Evolutionary conservation across 2,888 invertebrate genomes (phyloP).

Genomic region (Cephus spinipes): DNA sequence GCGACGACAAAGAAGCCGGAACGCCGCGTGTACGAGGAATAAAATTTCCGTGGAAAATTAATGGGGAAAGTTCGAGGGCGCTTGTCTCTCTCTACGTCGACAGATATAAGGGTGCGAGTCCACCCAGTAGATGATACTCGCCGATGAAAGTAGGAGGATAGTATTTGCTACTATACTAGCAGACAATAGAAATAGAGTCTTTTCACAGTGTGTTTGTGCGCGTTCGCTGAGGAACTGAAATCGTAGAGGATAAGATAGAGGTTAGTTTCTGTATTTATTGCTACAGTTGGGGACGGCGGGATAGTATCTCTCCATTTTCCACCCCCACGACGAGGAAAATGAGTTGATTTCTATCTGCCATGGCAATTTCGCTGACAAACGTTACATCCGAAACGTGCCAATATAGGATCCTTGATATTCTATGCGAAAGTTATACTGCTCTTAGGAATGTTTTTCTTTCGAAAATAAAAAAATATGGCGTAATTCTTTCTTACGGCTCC

Average conservation of each 20-base stretch:
- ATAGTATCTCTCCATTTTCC: constrained; percentile 35
- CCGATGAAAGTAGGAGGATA: background rate
- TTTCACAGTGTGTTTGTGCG: background rate
- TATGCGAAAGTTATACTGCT: background rate
- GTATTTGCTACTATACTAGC: background rate
- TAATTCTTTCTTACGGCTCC: background rate
- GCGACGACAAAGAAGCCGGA: background rate
- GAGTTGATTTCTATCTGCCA: constrained; percentile 47
- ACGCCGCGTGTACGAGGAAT: constrained; percentile 21
- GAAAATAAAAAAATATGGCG: background rate
- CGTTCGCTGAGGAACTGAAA: background rate
- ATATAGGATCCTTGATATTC: background rate
- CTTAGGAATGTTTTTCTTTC: background rate
- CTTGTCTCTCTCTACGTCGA: background rate
- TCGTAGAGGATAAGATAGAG: constrained; percentile 12
- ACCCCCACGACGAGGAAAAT: constrained; percentile 29
- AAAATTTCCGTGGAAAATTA: constrained; percentile 46
- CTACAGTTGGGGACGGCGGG: constrained; percentile 25
- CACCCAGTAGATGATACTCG: background rate
- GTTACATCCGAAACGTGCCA: constrained; percentile 2
- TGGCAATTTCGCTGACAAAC: constrained; percentile 31
- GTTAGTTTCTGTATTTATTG: constrained; percentile 8
- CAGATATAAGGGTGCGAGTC: constrained; percentile 2
- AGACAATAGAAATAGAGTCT: background rate
- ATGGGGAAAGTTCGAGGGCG: constrained; percentile 43